Evolutionary conservation across 53 echinoderm and acorn worm species (phyloP), one percentile per base, ranked within the genome.

Genomic region (Henricia sp.): DNA sequence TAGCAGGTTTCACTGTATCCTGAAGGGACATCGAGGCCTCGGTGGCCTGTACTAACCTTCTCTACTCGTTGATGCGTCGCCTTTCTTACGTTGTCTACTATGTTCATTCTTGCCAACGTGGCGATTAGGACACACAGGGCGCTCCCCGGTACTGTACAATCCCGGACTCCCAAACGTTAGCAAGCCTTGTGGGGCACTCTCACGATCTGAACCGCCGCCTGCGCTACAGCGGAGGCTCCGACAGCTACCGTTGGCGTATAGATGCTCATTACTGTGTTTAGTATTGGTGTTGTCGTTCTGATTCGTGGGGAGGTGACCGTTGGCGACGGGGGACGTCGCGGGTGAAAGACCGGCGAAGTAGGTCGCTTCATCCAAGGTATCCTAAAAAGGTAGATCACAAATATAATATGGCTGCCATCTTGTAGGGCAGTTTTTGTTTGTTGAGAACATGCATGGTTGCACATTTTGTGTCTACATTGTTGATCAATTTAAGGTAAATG

Each of bases 271-370:
- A 52, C 86, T 75, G 64, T 85, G 86, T 12, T 85, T 84, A 35
- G 67, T 53, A 27, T 65, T 73, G 50, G 74, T 74, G 48, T 74
- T 66, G 40, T 52, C 52, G 54, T 67, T 65, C 29, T 37, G 51
- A 10, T 37, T 38, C 54, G n/a, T 36, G 8, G 74, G 73, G 67
- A 52, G 64, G 35, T 86, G 86, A 27, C 86, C 86, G 55, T 90
- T 84, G 1, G 92, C 83, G 33, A 83, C 71, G 1, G 82, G 78
- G 19, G 87, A 87, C 1, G 88, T 78, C 73, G 88, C 84, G 25
- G 85, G 88, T 54, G 91, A 86, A 67, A 86, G 74, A 76, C 90
- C 90, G 3, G 90, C 85, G 29, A 93, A 74, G 73, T 84, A 90
- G 37, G 72, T 50, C 1, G 71, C 67, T 35, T 91, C 93, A 50